These are phyloP conservation scores for Calliphora vomitoria DNA, from an alignment of 2,888 invertebrate genomes.

Conservation along the genomic window DNA sequence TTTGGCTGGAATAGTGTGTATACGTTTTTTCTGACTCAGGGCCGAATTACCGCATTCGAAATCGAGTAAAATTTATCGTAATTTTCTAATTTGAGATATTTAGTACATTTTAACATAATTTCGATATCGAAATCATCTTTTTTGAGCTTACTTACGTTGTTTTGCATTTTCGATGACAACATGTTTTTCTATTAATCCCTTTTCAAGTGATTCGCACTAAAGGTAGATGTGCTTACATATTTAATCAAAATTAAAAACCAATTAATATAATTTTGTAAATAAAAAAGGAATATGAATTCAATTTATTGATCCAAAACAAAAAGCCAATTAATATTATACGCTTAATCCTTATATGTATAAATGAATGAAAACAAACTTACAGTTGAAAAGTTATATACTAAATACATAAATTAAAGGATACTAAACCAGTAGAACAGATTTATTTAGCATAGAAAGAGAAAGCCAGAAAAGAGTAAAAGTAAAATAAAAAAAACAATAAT, in stretches of 20 bases:
- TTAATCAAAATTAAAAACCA: background rate
- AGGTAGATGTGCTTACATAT: too few species aligned
- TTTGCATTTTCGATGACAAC: too few species aligned
- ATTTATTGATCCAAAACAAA: slow-evolving; percentile 9
- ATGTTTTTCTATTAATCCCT: background rate
- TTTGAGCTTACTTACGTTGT: background rate
- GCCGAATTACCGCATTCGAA: too few species aligned
- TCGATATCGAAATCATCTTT: too few species aligned
- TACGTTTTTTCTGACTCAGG: too few species aligned
- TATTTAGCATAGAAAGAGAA: slow-evolving; percentile 12
- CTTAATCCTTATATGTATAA: slow-evolving; percentile 36
- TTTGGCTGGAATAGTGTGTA: too few species aligned
- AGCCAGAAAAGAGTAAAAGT: slow-evolving; percentile 4
- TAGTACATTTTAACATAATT: too few species aligned
- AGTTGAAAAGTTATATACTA: slow-evolving; percentile 25
- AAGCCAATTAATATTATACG: slow-evolving; percentile 39
- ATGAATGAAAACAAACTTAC: slow-evolving; percentile 49
- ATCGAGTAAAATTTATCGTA: too few species aligned
- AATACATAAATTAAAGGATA: slow-evolving; percentile 56
- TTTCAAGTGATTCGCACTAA: too few species aligned
- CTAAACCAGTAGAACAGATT: slow-evolving; percentile 8
- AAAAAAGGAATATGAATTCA: background rate
- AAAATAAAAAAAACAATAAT: slow-evolving; percentile 11
- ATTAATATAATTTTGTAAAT: background rate
- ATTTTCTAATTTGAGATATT: too few species aligned